Base-by-base conservation (phyloP, 2,113 vertebrate genomes). In the Nanorana parkeri region DNA sequence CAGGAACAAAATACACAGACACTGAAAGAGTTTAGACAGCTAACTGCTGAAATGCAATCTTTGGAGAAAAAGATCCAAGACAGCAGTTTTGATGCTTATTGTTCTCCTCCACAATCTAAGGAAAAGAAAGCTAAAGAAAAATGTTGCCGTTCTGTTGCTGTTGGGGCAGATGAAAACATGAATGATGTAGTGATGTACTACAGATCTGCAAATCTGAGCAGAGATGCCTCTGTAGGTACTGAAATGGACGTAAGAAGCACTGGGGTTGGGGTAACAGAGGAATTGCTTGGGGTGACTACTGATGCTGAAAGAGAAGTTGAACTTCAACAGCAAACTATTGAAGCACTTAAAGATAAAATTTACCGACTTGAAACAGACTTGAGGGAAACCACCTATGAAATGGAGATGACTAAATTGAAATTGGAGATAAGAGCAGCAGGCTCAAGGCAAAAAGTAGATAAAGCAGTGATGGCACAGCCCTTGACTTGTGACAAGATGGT, bases 351-450 rank as follows among this genome's bases (percentile, higher is more conserved):
- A 79, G 96, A 97, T 41, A 97, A 98, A 89, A 96, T 99, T 84
- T 99, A 96, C 84, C 93, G 95, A 55, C 86, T 99, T 56, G 97
- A 99, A 83, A 96, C 95, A 29, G 95, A 97, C 85, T 93, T 99
- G 69, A 97, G 95, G 72, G 97, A 99, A 88, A 94, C 95, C 0
- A 96, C 96, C 2, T 95, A 97, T 68, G 91, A 97, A 80, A 94
- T 95, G 85, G 97, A 99, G 86, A 99, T 99, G 97, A 95, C 95
- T 7, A 98, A 96, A 87, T 91, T 99, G 3, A 99, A 99, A 69
- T 93, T 98, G 41, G 96, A 99, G 87, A 93, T 99, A 5, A 95
- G 96, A 83, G 96, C 93, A 0, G 97, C 97, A 2, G 95, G 96
- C 0, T 95, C 86, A 15, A 94, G 95, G 88, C 98, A 97, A 68